phyloP scores from a whole-genome alignment of 2,888 invertebrate genomes.

The Caenorhabditis imperialis region DNA sequence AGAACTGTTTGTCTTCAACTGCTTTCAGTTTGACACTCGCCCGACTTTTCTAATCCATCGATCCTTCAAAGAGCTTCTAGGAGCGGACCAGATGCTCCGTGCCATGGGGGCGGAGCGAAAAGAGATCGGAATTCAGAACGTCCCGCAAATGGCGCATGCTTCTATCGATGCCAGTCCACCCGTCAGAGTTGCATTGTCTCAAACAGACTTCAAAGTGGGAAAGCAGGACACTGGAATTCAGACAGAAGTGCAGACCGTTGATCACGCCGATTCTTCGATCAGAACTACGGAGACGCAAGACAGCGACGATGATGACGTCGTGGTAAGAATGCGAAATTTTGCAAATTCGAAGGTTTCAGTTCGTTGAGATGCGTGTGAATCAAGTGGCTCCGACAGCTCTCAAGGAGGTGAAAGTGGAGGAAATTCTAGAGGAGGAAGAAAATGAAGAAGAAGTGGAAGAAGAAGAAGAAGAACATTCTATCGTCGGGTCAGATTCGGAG shows the following conservation, averaged over 20 bases:
- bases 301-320: constrained; percentile 8
- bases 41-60: constrained; percentile 17
- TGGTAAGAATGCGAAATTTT: constrained; percentile 2
- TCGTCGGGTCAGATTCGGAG: too few species aligned
- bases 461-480: too few species aligned
- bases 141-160: too few species aligned
- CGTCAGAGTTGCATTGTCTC: too few species aligned
- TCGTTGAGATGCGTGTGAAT: constrained; percentile 12
- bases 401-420: constrained; percentile 2
- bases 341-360: not conserved
- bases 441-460: too few species aligned
- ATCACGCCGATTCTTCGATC: too few species aligned
- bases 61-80: constrained; percentile 13
- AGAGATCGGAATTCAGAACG: too few species aligned
- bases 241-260: too few species aligned
- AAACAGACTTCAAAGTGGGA: constrained; percentile 18
- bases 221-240: constrained; percentile 4
- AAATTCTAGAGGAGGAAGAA: constrained; percentile 1
- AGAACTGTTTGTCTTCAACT: not conserved
- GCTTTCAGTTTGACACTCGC: constrained; percentile 4
- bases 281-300: not conserved
- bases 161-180: too few species aligned
- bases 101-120: not conserved
- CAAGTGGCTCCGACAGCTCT: not conserved
- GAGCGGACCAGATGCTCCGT: constrained; percentile 1